Conservation (phyloP, 2,113 vertebrate genomes). For the Tinamus guttatus region DNA sequence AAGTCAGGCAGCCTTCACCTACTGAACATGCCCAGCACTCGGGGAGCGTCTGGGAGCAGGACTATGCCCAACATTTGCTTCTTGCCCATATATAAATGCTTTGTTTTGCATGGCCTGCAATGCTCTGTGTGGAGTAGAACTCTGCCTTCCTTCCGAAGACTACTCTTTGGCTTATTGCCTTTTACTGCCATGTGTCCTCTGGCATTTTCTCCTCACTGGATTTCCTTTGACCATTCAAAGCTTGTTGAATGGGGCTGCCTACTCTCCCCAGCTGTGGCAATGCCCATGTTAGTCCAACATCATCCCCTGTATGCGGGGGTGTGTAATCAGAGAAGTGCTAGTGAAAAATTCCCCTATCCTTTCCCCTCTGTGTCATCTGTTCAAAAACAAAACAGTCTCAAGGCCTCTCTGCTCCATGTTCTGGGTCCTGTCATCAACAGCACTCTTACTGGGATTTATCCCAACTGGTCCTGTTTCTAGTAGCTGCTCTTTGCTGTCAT, state of each 20-base stretch:
- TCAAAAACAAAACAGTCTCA: not conserved
- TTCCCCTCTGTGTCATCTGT: not conserved
- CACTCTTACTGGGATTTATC: rapidly evolving
- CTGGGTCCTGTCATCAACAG: not conserved
- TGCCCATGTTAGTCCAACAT: not conserved
- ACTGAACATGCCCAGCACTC: not conserved
- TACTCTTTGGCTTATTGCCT: not conserved
- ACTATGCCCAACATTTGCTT: not conserved
- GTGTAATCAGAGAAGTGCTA: not conserved
- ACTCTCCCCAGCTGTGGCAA: not conserved
- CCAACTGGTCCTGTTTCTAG: not conserved
- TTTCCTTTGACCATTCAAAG: not conserved
- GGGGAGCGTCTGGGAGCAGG: not conserved
- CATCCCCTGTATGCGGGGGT: not conserved
- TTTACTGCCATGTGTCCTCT: not conserved
- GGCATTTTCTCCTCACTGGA: not conserved
- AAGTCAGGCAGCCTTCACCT: not conserved
- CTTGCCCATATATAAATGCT: not conserved
- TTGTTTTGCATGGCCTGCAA: not conserved
- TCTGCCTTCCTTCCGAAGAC: not conserved
- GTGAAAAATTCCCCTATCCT: not conserved
- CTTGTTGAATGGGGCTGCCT: not conserved
- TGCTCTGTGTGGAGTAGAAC: not conserved
- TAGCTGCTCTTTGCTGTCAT: rapidly evolving
- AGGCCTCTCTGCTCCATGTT: not conserved